These are phyloP conservation scores for Archaeoteleia sp. DNA, from an alignment of 2,888 invertebrate species.

Conservation along the genomic window DNA sequence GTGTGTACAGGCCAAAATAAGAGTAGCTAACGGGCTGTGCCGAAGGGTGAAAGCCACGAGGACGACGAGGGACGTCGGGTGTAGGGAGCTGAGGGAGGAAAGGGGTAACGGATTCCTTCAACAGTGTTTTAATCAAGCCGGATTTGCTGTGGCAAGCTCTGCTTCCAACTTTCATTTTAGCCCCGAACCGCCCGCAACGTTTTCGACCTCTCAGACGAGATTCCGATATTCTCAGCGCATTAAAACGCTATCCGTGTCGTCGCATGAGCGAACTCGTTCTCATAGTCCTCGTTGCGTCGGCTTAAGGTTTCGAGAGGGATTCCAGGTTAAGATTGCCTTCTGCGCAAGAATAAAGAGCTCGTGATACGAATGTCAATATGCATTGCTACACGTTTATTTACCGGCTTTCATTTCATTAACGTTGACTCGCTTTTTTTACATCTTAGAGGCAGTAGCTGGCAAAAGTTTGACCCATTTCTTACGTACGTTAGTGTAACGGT, in stretches of 20 bases:
- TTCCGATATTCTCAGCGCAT: slow-evolving; percentile 66
- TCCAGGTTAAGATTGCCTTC: slow-evolving; percentile 40
- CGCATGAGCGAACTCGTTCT: slow-evolving; percentile 51
- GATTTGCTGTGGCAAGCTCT: slow-evolving; percentile 75
- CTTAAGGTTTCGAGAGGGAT: slow-evolving; percentile 43
- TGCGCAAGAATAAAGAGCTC: slow-evolving; percentile 25
- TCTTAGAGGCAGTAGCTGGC: too few species aligned
- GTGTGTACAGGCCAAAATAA: slow-evolving; percentile 44
- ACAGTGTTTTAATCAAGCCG: slow-evolving; percentile 75
- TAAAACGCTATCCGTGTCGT: slow-evolving; percentile 66
- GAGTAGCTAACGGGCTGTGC: slow-evolving; percentile 44
- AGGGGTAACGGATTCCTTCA: slow-evolving; percentile 66
- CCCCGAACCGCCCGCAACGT: slow-evolving; percentile 56
- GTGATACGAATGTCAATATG: slow-evolving; percentile 29
- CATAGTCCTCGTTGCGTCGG: slow-evolving; percentile 44
- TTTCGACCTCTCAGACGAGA: slow-evolving; percentile 59
- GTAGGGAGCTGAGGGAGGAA: slow-evolving; percentile 15
- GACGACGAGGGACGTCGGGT: slow-evolving; percentile 30
- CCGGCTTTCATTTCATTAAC: too few species aligned
- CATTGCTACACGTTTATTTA: neutral
- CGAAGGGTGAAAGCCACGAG: slow-evolving; percentile 27
- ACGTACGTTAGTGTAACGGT: too few species aligned
- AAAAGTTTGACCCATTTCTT: too few species aligned
- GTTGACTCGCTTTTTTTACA: too few species aligned
- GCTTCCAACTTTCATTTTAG: slow-evolving; percentile 75